phyloP scores from a whole-genome alignment of 2,113 vertebrate species.

The Petrocephalus zakoni region DNA sequence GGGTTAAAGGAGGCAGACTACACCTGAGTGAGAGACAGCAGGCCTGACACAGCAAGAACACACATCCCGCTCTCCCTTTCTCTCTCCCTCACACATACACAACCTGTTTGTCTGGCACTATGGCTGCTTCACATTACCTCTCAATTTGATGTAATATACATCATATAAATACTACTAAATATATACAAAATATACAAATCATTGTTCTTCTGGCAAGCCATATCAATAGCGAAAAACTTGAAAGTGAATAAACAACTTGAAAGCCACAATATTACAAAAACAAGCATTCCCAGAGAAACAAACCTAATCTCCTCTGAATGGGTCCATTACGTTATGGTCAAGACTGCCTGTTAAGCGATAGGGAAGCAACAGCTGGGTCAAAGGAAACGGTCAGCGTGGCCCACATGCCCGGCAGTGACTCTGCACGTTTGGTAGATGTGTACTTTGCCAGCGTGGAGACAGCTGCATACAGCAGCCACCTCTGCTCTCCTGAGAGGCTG shows the following conservation, averaged over 20 bases:
- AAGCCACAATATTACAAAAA: not conserved
- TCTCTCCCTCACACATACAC: not conserved
- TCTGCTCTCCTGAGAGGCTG: not conserved
- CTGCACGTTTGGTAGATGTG: not conserved
- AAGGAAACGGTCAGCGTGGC: not conserved
- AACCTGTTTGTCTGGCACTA: not conserved
- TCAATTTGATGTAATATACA: no score
- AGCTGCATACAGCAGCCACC: not conserved
- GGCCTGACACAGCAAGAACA: not conserved
- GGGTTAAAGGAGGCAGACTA: not conserved
- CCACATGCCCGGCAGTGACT: not conserved
- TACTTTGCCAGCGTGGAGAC: not conserved
- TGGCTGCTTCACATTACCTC: not conserved
- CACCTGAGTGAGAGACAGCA: not conserved
- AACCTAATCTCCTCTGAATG: not conserved
- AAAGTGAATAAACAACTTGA: not conserved
- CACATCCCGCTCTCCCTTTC: not conserved
- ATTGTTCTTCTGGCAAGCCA: no score
- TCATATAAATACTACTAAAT: not conserved
- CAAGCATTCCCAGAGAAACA: not conserved
- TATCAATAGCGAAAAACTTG: not conserved
- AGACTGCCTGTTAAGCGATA: not conserved
- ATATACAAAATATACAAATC: no score
- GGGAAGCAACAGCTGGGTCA: not conserved
- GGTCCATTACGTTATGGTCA: not conserved